Base-by-base conservation (phyloP, 2,888 invertebrate genomes). In the Oeneis ivallda region DNA sequence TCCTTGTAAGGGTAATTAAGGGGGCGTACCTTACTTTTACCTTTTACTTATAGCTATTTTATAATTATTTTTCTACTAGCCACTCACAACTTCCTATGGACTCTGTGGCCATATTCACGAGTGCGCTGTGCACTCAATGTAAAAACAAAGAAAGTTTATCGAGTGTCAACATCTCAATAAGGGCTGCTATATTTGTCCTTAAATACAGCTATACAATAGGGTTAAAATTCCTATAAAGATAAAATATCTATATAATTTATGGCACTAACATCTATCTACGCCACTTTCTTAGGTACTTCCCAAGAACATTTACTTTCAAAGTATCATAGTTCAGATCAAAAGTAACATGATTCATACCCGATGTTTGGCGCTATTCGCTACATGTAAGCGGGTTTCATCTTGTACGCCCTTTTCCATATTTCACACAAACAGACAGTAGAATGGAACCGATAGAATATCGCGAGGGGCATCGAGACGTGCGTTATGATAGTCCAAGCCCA, bases 401-500 rank as follows among this genome's bases (percentile, higher is more conserved):
- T 98, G 85, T 98, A 98, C 8, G 98, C 97, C 74, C 96, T 93
- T 87, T 98, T 98, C 98, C 98, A 98, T 77, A 98, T 97, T 87
- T 98, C 98, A 84, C 98, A 98, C 66, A 98, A 92, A 81, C 98
- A 98, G 1, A 98, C 98, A 0, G 98, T 98, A 52, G 98, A 98
- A 83, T 98, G 98, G 87, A 98, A 98, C 68, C 98, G 93, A 88
- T 98, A 98, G 89, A 98, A 98, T 70, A 98, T 98, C 1, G 98
- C 97, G 76, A 95, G 77, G 0, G 98, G 98, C 95, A 98, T 97
- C 1, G 97, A 97, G 1, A 98, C 97, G 80, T 98, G 98, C 0
- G 97, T 98, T 68, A 98, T 98, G 68, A 98, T 97, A 13, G 98
- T 97, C 98, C 98, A 98, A 41, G 97, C 97, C 97, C 97, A 98